Percentiles rank a stretch among this genome's conserved stretches.
These are phyloP conservation scores for Heteromurus nitidus DNA, from an alignment of 2,888 invertebrate species.

Conservation along the genomic window DNA sequence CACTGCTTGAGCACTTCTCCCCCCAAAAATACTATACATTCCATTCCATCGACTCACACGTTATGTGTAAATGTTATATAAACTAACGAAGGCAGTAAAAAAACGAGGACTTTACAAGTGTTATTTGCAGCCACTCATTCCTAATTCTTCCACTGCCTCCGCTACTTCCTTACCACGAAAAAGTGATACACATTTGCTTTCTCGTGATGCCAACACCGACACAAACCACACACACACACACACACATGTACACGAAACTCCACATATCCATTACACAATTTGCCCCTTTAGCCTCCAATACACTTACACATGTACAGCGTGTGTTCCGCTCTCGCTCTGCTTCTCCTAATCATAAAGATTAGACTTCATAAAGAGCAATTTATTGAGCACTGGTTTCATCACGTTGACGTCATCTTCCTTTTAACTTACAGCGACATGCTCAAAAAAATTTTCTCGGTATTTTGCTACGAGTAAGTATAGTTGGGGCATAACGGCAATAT, in stretches of 20 bases:
- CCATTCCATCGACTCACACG: too few species aligned
- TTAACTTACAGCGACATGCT: too few species aligned
- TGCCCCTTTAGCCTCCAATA: neutral
- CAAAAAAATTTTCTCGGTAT: too few species aligned
- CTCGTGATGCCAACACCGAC: neutral
- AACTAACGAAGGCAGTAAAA: too few species aligned
- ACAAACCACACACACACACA: neutral
- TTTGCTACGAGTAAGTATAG: too few species aligned
- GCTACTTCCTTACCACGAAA: neutral
- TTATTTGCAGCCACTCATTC: slow-evolving; percentile 37
- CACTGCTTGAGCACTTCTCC: neutral
- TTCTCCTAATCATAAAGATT: slow-evolving; percentile 48
- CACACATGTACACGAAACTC: too few species aligned
- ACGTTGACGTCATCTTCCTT: slow-evolving; percentile 48
- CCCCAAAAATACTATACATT: too few species aligned
- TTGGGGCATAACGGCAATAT: too few species aligned
- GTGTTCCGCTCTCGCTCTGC: neutral
- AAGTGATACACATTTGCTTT: neutral
- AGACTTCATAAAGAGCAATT: slow-evolving; percentile 55
- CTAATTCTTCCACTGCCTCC: slow-evolving; percentile 6
- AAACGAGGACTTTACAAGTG: slow-evolving; percentile 37
- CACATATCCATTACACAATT: slow-evolving; percentile 16
- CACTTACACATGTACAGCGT: neutral
- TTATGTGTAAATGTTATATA: too few species aligned
- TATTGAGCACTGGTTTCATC: slow-evolving; percentile 56